Evolutionary conservation across 2,113 vertebrate species (phyloP).

Genomic region (Euleptes europaea): DNA sequence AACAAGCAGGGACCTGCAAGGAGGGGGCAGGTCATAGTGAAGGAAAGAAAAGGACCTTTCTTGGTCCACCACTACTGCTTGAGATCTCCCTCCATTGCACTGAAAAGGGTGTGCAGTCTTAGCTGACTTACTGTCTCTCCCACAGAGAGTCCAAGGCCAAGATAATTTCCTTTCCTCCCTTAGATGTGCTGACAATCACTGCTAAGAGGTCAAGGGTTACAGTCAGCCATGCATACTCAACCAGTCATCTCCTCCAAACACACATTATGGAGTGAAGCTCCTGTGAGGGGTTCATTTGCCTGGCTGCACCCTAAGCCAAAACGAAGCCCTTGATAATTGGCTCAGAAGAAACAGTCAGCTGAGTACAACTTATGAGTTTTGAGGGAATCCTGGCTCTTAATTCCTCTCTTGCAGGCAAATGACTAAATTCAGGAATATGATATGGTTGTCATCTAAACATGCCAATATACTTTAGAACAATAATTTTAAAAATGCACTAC

Average conservation of each 20-base stretch:
- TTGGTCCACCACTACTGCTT: too few relatives aligned
- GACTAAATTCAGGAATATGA: not conserved
- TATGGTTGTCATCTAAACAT: not conserved
- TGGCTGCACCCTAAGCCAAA: too few relatives aligned
- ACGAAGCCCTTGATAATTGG: too few relatives aligned
- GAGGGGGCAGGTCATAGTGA: not conserved
- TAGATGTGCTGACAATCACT: not conserved
- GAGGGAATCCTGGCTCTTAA: not conserved
- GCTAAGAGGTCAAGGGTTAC: not conserved
- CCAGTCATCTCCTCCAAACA: not conserved
- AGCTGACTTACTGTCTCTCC: not conserved
- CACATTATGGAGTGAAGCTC: not conserved
- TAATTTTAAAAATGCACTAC: slow-evolving; percentile 17
- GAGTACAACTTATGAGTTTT: too few relatives aligned
- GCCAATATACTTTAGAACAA: not conserved
- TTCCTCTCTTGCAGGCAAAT: not conserved
- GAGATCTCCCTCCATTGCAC: too few relatives aligned
- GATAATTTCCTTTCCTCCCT: not conserved
- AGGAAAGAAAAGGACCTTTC: not conserved
- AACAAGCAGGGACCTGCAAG: not conserved
- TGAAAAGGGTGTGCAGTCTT: not conserved
- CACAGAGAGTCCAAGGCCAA: too few relatives aligned
- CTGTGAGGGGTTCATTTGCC: not conserved
- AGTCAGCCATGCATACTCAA: not conserved
- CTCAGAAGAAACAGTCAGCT: too few relatives aligned